Base-by-base conservation (phyloP, 1,140 invertebrate genomes). In the Ips nitidus region DNA sequence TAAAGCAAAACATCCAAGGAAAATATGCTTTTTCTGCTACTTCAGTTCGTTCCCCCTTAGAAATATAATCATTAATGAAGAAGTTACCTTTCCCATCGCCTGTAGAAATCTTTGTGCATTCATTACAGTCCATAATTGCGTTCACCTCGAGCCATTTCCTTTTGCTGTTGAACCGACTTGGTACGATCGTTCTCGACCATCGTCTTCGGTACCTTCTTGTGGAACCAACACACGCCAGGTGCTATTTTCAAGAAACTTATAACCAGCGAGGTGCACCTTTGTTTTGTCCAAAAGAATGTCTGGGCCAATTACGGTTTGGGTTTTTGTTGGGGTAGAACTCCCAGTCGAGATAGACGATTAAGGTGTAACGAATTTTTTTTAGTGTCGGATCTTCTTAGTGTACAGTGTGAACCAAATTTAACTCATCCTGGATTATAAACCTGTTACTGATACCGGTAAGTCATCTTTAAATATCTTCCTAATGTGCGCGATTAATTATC, bases 401-500 rank as follows among this genome's bases (percentile, higher is more conserved):
- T 66, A 41, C 41, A 36, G 43, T 43, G 55, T 66, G 63, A 45
- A 2, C 8, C 37, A 42, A 57, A 56, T 57, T 56, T 4, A 36
- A 57, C 63, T 66, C 56, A 68, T 68, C 66, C 66, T 68, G 66
- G 66, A 68, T 68, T 60, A 60, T 52, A 60, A 61, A 61, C 37
- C 47, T 68, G 43, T 59, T 52, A 36, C 40, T 53, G 56, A 68
- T 53, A 68, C 66, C 66, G 66, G 66, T 68, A 60, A 50, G 66
- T 57, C 22, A 38, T 56, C 45, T 50, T 6, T 50, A 22, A 8
- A 50, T 22, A 22, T 22, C 22, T 22, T 22, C 22, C 22, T 22
- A 22, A 22, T 22, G 22, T 22, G 22, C 22, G 22, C 22, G 22
- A 22, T 22, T 22, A 22, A 22, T 22, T 22, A 22, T 22, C 22